phyloP scores from a whole-genome alignment of 2,113 vertebrate species.

The Ceyx margarethae region DNA sequence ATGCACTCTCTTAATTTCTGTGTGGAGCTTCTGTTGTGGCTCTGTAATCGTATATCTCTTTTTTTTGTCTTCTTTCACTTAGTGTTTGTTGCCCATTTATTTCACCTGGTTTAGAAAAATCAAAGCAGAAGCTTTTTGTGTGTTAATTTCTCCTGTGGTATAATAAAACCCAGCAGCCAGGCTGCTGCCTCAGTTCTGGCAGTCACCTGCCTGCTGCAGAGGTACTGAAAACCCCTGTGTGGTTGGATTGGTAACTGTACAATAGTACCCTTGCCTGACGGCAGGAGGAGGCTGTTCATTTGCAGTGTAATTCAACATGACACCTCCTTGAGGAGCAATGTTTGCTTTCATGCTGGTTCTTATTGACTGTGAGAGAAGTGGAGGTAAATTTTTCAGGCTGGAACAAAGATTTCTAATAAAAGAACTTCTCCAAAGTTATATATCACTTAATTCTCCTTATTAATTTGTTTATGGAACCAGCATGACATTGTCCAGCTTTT shows the following conservation, averaged over 20 bases:
- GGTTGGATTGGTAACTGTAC: not conserved
- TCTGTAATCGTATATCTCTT: not conserved
- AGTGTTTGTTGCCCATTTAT: not conserved
- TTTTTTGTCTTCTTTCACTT: not conserved
- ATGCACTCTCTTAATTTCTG: not conserved
- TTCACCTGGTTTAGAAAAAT: not conserved
- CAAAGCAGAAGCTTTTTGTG: accelerated
- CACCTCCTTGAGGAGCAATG: not conserved
- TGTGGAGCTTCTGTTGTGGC: not conserved
- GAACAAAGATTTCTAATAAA: not conserved
- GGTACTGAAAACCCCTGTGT: not conserved
- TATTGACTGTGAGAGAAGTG: not conserved
- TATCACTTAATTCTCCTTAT: not conserved
- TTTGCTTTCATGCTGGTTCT: not conserved
- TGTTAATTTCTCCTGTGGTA: not conserved
- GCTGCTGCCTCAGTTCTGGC: not conserved
- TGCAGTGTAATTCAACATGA: not conserved
- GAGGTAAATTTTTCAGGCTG: not conserved
- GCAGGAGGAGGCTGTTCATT: not conserved
- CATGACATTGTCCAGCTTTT: not conserved
- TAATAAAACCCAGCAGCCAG: not conserved
- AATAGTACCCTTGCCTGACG: not conserved
- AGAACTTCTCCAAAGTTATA: not conserved
- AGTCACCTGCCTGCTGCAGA: not conserved
- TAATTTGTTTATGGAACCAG: not conserved